A percentile compares a stretch with the other conserved stretches of the same genome.
phyloP scores from a whole-genome alignment of 2,113 vertebrate species.

The Nansenia antarctica region DNA sequence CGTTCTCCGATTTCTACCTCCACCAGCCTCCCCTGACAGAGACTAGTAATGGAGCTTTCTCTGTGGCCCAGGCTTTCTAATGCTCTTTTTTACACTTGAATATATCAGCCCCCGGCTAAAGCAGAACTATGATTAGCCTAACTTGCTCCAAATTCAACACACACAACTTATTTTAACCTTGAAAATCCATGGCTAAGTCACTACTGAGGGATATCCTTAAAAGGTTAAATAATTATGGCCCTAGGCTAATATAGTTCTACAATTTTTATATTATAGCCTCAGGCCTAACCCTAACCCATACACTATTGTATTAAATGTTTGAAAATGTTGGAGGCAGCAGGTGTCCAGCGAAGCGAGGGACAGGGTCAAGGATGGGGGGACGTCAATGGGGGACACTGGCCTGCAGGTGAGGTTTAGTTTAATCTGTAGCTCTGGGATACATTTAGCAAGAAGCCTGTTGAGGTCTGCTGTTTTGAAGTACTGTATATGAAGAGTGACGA shows the following conservation, averaged over 20 bases:
- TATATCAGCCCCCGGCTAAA: not conserved
- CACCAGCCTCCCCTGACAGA: too few species aligned
- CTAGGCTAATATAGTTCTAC: too few species aligned
- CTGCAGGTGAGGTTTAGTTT: not conserved
- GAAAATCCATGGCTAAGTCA: not conserved
- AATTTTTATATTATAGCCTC: too few species aligned
- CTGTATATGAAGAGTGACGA: too few species aligned
- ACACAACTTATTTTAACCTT: not conserved
- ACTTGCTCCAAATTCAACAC: slow-evolving; percentile 1
- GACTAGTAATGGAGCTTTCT: too few species aligned
- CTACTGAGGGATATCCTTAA: not conserved
- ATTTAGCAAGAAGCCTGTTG: not conserved
- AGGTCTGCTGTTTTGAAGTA: too few species aligned
- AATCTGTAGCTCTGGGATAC: not conserved
- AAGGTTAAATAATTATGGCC: too few species aligned
- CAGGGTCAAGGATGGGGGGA: not conserved
- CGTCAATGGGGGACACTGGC: not conserved
- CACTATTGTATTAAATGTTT: not conserved
- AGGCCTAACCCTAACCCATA: too few species aligned
- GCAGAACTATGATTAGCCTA: not conserved
- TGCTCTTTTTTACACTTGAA: not conserved
- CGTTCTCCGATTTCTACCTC: too few species aligned
- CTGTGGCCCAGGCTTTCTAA: not conserved
- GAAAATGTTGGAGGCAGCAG: not conserved
- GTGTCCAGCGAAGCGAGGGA: not conserved